Conservation (phyloP, 2,888 invertebrate genomes). For the Eupsilia transversa region DNA sequence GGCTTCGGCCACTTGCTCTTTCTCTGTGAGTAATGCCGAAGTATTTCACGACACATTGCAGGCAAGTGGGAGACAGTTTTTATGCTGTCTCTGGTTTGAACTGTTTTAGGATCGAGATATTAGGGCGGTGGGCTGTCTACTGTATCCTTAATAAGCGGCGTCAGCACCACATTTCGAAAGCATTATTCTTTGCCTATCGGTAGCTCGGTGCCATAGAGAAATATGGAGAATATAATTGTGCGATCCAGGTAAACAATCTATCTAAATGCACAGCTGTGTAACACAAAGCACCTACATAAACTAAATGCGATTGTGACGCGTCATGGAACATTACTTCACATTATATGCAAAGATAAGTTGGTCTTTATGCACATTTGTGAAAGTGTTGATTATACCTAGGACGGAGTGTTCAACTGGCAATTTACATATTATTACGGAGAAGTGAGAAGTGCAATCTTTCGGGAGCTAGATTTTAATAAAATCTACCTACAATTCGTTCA, state of each 20-base stretch:
- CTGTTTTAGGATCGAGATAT: too few relatives aligned
- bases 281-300: not conserved
- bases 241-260: not conserved
- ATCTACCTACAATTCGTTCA: not conserved
- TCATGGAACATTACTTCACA: conserved; percentile 4
- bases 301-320: not conserved
- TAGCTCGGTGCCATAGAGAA: too few relatives aligned
- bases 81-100: too few relatives aligned
- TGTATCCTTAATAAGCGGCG: too few relatives aligned
- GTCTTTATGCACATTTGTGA: conserved; percentile 24
- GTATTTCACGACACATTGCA: too few relatives aligned
- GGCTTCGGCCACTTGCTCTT: too few relatives aligned
- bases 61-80: too few relatives aligned
- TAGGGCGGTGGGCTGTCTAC: too few relatives aligned
- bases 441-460: not conserved
- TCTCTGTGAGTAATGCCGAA: too few relatives aligned
- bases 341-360: conserved; percentile 24
- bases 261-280: not conserved
- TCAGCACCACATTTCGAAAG: too few relatives aligned
- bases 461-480: not conserved
- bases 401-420: not conserved
- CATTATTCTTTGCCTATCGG: too few relatives aligned
- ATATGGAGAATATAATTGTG: too few relatives aligned
- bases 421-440: conserved; percentile 26
- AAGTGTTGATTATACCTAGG: conserved; percentile 6